Base-by-base conservation (phyloP, 2,797 vertebrate genomes). In the Artibeus lituratus region DNA sequence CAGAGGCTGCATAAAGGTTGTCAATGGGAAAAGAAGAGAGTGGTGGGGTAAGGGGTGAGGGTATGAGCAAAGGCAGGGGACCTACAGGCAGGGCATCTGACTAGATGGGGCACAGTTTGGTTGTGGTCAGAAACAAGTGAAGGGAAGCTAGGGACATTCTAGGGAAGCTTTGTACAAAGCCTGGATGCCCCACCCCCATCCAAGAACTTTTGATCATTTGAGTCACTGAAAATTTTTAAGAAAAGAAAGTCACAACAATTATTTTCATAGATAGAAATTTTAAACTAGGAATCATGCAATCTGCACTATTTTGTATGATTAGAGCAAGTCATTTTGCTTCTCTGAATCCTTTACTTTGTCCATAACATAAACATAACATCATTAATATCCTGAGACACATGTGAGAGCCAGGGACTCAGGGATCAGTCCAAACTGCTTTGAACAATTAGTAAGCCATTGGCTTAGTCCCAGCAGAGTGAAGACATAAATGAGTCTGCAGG, bases 1-100 rank as follows among this genome's bases (percentile, higher is more conserved):
- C 10, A 62, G 39, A 81, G 29, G 59, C 42, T 92, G 26, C 76
- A 29, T 57, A 16, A 78, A 59, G 55, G 2, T 10, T 70, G 26
- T 5, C 37, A 67, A 44, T 10, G 29, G 7, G 10, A 18, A 84
- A 86, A 62, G 19, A 78, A 59, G 2, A 39, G 37, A 72, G 9
- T 0, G 8, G 24, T 35, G 14, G 32, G 26, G 0, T 32, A 32
- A 10, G 14, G 32, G 35, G 0, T 26, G 12, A 81, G n/a, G 26
- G 26, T 29, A 2, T 76, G 57, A 91, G 8, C 82, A 57, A 82
- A 39, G 35, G 18, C 32, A 70, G 29, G 69, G 12, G 26, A 24
- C 19, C 70, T 37, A 51, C 53, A 84, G n/a, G 29, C 16, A 44
- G 37, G 11, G 11, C 7, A 26, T 65, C 67, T 24, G 26, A 8